Percentiles rank a stretch among this genome's conserved stretches.
These are phyloP conservation scores for Diarsia mendica DNA, from an alignment of 2,888 invertebrate species.

Conservation along the genomic window DNA sequence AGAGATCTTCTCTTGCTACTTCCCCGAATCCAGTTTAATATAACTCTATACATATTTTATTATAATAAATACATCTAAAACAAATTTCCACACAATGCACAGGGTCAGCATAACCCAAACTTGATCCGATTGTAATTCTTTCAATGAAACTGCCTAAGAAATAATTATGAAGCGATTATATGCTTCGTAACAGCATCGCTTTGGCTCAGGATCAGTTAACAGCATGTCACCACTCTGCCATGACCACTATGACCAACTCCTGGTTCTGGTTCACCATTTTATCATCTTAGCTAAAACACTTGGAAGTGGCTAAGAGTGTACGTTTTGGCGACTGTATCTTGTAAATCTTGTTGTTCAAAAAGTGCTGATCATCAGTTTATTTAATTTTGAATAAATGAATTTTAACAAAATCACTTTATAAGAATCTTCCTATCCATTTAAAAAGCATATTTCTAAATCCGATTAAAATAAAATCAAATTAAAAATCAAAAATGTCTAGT, in stretches of 20 bases:
- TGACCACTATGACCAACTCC: no score
- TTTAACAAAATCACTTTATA: background rate
- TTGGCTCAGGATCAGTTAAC: background rate
- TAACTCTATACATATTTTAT: no score
- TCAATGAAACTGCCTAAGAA: background rate
- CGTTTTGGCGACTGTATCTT: background rate
- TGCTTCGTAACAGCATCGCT: background rate
- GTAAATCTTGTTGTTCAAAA: background rate
- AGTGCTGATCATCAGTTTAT: background rate
- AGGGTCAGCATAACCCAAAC: background rate
- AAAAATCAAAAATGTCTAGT: background rate
- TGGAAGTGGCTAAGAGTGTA: background rate
- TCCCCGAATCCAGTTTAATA: no score
- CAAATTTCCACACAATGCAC: no score
- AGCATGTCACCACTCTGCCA: background rate
- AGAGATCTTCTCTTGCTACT: no score
- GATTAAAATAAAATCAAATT: conserved; percentile 8
- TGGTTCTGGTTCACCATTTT: background rate
- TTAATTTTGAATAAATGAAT: background rate
- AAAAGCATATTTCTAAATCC: background rate
- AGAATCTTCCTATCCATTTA: background rate
- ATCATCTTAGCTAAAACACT: background rate
- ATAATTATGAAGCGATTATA: background rate
- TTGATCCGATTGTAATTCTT: background rate
- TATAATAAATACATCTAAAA: no score